A percentile compares a stretch with the other conserved stretches of the same genome.
phyloP scores from a whole-genome alignment of 2,888 invertebrate genomes.

The Chrysolina haemoptera region DNA sequence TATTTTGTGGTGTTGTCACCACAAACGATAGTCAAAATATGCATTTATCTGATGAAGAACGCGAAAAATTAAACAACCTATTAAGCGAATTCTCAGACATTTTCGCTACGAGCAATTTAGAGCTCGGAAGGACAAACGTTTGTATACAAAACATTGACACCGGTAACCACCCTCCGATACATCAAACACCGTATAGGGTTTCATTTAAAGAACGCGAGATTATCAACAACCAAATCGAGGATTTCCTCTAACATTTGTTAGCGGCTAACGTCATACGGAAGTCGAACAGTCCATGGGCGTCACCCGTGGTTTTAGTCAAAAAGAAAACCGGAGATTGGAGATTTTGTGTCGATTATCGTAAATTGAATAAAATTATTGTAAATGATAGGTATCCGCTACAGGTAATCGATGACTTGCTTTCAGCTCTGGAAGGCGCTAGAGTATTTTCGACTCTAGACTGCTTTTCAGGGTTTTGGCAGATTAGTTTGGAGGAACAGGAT shows the following conservation, averaged over 20 bases:
- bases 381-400: neutral
- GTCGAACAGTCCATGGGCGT: neutral
- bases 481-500: too few species aligned
- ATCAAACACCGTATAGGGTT: neutral
- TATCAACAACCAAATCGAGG: neutral
- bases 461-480: conserved; percentile 17
- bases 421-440: neutral
- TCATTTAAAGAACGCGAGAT: too few species aligned
- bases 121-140: too few species aligned
- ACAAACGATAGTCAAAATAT: too few species aligned
- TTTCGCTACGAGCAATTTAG: too few species aligned
- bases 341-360: neutral
- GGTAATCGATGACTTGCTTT: neutral
- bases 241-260: too few species aligned
- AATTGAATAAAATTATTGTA: conserved; percentile 10
- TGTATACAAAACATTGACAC: neutral
- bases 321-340: too few species aligned
- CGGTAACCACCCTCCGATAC: neutral
- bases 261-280: neutral
- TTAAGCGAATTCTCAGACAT: too few species aligned
- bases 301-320: too few species aligned
- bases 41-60: too few species aligned
- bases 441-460: neutral
- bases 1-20: too few species aligned
- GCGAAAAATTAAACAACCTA: too few species aligned